Evolutionary conservation across 1,140 invertebrate species (phyloP).

Genomic region (Aporrectodea caliginosa): DNA sequence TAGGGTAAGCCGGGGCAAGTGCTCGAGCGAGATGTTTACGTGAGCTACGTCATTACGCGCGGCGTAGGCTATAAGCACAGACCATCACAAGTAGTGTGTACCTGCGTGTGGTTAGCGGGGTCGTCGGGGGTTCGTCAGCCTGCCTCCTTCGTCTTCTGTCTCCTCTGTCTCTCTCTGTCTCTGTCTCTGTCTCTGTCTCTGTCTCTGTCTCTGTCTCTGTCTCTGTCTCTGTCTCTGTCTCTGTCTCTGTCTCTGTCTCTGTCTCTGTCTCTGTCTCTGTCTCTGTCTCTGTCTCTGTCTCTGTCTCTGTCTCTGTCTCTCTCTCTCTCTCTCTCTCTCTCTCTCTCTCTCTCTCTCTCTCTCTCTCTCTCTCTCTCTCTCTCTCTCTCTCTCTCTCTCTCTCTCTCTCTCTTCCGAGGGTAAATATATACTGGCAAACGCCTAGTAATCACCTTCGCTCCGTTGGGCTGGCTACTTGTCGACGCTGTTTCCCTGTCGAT

Average conservation of each 20-base stretch:
- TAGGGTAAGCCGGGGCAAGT: too few species aligned
- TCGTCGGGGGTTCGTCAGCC: too few species aligned
- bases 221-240: not conserved
- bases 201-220: not conserved
- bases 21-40: too few species aligned
- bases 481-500: too few species aligned
- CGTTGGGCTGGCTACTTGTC: too few species aligned
- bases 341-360: slow-evolving; percentile 1
- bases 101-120: too few species aligned
- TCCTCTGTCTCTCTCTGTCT: not conserved
- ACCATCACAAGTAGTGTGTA: too few species aligned
- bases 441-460: not conserved
- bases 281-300: not conserved
- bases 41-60: too few species aligned
- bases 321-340: not conserved
- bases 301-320: not conserved
- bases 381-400: slow-evolving; percentile 1
- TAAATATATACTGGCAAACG: too few species aligned
- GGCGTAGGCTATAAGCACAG: too few species aligned
- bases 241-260: not conserved
- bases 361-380: slow-evolving; percentile 1
- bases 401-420: not conserved
- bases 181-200: not conserved
- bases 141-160: too few species aligned
- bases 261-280: not conserved